These are phyloP conservation scores for Sebastes jordani DNA, from an alignment of 2,797 vertebrate species.

Conservation along the genomic window DNA sequence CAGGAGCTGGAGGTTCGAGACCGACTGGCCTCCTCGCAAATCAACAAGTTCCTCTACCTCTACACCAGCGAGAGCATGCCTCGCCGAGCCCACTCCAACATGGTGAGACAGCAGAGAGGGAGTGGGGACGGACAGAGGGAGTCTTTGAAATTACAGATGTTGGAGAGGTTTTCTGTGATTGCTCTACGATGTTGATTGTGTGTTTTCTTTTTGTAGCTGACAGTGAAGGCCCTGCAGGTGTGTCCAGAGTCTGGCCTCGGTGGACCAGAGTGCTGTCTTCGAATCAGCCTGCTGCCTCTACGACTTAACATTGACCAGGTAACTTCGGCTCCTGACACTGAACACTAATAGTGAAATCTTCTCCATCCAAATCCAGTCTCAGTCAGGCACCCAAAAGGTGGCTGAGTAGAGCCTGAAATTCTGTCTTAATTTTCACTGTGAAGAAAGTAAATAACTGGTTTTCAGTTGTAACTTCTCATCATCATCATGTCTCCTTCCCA, in stretches of 20 bases:
- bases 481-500: conserved; percentile 46
- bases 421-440: not conserved
- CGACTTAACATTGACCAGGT: conserved; percentile 95
- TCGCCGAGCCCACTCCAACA: conserved; percentile 91
- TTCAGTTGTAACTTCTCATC: not conserved
- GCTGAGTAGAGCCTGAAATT: not conserved
- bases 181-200: not conserved
- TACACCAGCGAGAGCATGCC: conserved; percentile 95
- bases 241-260: conserved; percentile 87
- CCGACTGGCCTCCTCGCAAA: conserved; percentile 90
- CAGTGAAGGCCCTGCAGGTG: conserved; percentile 92
- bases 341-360: not conserved
- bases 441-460: not conserved
- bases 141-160: not conserved
- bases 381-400: not conserved
- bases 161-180: not conserved
- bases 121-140: not conserved
- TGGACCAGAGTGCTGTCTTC: conserved; percentile 90
- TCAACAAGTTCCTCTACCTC: conserved; percentile 95
- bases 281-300: conserved; percentile 90
- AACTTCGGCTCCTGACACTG: not conserved
- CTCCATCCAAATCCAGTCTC: not conserved
- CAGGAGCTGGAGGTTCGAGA: conserved; percentile 94
- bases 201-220: conserved; percentile 81
- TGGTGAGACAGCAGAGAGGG: conserved; percentile 78